Conservation (phyloP, 2,113 vertebrate genomes). For the Mustela nigripes region DNA sequence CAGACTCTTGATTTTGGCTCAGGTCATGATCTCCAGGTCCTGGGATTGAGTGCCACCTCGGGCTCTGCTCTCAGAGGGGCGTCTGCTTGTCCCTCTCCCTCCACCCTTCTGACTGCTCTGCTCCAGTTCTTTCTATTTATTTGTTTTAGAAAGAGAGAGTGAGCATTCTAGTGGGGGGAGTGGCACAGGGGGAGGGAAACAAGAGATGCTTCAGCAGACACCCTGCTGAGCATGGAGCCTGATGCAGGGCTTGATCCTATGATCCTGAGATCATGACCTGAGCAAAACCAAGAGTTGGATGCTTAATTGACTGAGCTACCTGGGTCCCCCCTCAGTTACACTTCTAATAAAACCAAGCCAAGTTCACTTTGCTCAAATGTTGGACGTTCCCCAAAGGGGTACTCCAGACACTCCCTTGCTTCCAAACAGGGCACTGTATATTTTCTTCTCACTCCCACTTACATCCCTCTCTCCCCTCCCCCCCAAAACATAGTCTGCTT, state of each 20-base stretch:
- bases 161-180: too few relatives aligned
- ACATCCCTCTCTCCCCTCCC: neutral
- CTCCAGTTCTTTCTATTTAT: too few relatives aligned
- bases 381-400: neutral
- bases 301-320: neutral
- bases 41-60: too few relatives aligned
- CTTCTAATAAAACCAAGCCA: neutral
- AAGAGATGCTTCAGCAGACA: too few relatives aligned
- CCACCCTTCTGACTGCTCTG: too few relatives aligned
- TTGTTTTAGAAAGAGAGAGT: too few relatives aligned
- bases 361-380: neutral
- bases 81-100: too few relatives aligned
- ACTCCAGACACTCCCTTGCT: neutral
- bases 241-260: too few relatives aligned
- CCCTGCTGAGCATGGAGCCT: too few relatives aligned
- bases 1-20: neutral
- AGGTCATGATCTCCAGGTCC: neutral
- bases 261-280: neutral
- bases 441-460: rapidly evolving
- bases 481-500: neutral
- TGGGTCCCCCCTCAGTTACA: neutral
- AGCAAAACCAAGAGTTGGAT: neutral
- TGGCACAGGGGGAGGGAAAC: too few relatives aligned
- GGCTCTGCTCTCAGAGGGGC: too few relatives aligned
- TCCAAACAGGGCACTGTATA: neutral